phyloP scores from a whole-genome alignment of 2,888 invertebrate species.

The Hirtodrosophila duncani region DNA sequence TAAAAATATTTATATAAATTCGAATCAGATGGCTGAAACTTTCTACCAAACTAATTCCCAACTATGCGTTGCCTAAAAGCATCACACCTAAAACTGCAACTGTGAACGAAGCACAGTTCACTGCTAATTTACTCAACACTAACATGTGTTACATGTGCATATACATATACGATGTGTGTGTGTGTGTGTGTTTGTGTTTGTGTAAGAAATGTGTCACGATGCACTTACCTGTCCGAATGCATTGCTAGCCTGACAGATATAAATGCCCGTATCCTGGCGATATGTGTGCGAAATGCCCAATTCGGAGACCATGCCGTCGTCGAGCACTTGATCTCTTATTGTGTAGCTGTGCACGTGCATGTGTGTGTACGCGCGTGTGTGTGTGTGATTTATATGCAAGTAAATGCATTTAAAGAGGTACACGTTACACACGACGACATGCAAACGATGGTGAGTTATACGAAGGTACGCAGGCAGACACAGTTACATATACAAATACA shows the following conservation, averaged over 20 bases:
- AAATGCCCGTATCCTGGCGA: conserved; percentile 92
- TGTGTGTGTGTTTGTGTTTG: conserved; percentile 18
- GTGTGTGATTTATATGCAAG: conserved; percentile 67
- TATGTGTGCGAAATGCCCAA: conserved; percentile 90
- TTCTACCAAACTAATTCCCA: too few relatives aligned
- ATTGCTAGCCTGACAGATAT: conserved; percentile 92
- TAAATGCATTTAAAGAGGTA: conserved; percentile 70
- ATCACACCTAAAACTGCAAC: too few relatives aligned
- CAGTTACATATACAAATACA: conserved; percentile 20
- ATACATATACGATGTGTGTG: conserved; percentile 11
- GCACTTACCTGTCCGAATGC: conserved; percentile 89
- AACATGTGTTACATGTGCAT: too few relatives aligned
- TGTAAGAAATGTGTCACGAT: conserved; percentile 54
- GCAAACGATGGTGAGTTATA: conserved; percentile 12
- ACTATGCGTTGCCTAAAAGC: too few relatives aligned
- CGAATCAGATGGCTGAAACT: too few relatives aligned
- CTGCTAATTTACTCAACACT: too few relatives aligned
- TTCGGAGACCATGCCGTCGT: conserved; percentile 90
- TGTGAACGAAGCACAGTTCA: too few relatives aligned
- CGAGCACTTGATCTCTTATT: conserved; percentile 86
- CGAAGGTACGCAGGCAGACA: conserved; percentile 7
- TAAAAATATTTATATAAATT: too few relatives aligned
- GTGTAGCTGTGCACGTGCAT: conserved; percentile 80
- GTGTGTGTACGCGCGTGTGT: conserved; percentile 32
- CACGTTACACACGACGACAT: conserved; percentile 36